Base-by-base conservation (phyloP, 2,888 invertebrate species). In the Drosophila planitibia region DNA sequence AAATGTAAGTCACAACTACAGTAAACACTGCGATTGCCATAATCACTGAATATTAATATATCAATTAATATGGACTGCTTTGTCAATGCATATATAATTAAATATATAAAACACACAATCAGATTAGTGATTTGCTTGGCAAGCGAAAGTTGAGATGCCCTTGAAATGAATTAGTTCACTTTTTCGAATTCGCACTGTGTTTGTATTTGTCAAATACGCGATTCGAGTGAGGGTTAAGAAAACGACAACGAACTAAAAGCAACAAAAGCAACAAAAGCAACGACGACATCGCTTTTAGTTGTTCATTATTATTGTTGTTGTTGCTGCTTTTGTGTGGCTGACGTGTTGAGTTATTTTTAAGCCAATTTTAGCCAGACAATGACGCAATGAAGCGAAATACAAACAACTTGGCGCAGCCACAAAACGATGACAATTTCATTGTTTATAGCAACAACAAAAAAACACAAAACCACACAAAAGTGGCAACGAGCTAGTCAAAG, bases 261-360 rank as follows among this genome's bases (percentile, higher is more conserved):
- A 33, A 28, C 14, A 35, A 35, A 35, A 14, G 9, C 32, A 32
- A 32, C 35, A 35, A 61, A 70, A 57, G 60, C 53, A 52, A 49
- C 76, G 69, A 70, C 76, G 59, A 60, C 75, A 65, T 53, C 58
- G 59, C 65, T 62, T 62, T 30, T 61, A 52, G 52, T 52, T 52
- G 47, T 4, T 47, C 47, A 47, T 28, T 37, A 28, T 66, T 60
- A 49, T 61, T 52, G 53, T 61, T 64, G 65, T 16, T 53, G 41
- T n/a, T 32, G 33, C 6, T 25, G 54, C 12, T 28, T 35, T 33
- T 57, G 64, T 64, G 72, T 58, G 71, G 88, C 87, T 92, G 91
- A 91, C 91, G 91, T 92, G 91, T 91, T 87, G 77, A 62, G 88
- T 81, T 91, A 91, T 91, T 91, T 91, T 89, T 92, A 92, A 81